Percentiles rank a stretch among this genome's conserved stretches.
phyloP scores from a whole-genome alignment of 2,113 vertebrate species.

The Hydrolagus affinis region DNA sequence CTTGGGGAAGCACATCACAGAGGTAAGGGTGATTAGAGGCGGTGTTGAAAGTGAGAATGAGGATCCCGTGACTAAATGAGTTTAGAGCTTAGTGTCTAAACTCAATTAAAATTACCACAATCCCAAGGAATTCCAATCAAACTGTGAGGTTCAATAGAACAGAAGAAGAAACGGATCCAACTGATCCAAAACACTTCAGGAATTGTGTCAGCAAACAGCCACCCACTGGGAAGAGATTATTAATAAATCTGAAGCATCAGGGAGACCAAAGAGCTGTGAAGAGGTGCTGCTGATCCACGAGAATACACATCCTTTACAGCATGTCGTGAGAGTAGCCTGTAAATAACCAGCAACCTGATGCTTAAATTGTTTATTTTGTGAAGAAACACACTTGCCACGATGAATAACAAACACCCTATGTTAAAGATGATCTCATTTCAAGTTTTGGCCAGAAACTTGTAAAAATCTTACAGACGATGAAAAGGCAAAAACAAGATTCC shows the following conservation, averaged over 20 bases:
- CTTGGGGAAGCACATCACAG: too few relatives aligned
- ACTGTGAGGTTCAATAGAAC: too few relatives aligned
- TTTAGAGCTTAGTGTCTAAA: too few relatives aligned
- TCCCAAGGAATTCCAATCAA: too few relatives aligned
- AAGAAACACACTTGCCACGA: not conserved
- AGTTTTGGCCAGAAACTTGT: too few relatives aligned
- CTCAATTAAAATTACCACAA: too few relatives aligned
- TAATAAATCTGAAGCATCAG: too few relatives aligned
- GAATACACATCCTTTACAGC: not conserved
- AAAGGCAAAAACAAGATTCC: not conserved
- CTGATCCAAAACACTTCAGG: too few relatives aligned
- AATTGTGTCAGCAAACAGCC: not conserved
- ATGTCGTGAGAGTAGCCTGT: not conserved
- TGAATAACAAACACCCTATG: not conserved
- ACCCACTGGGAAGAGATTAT: not conserved
- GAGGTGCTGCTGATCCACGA: not conserved
- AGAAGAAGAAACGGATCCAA: too few relatives aligned
- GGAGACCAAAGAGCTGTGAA: not conserved
- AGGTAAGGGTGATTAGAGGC: too few relatives aligned
- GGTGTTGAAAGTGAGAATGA: too few relatives aligned
- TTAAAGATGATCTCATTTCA: not conserved
- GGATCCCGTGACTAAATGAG: too few relatives aligned
- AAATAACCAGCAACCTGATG: not conserved
- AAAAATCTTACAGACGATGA: not conserved
- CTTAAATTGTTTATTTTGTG: not conserved